Conservation (phyloP, 2,888 invertebrate species). For the Therioaphis trifolii region DNA sequence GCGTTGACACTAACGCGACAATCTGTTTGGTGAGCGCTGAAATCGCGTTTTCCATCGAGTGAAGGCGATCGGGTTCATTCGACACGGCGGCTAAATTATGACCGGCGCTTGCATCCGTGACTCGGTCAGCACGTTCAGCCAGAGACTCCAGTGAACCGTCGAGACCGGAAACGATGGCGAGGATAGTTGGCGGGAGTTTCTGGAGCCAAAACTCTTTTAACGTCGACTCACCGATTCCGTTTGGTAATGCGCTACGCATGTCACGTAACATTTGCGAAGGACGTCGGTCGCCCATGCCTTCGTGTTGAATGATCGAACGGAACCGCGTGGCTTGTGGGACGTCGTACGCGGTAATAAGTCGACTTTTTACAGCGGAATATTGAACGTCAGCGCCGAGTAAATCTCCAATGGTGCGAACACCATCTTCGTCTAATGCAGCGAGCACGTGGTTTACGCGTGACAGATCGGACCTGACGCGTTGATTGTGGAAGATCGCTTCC, state of each 20-base stretch:
- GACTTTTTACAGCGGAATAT: not conserved
- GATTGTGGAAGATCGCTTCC: not conserved
- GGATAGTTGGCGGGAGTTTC: not conserved
- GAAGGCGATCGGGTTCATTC: not conserved
- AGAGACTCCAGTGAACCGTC: not conserved
- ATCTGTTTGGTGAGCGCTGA: not conserved
- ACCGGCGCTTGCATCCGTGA: not conserved
- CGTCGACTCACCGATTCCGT: not conserved
- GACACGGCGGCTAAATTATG: not conserved
- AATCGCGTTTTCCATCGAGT: not conserved
- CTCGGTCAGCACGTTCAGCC: not conserved
- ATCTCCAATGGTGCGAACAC: not conserved
- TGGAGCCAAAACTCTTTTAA: slow-evolving; percentile 1
- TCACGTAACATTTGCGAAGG: not conserved
- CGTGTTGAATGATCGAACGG: not conserved
- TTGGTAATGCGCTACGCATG: not conserved
- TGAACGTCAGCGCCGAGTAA: not conserved
- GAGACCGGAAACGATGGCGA: not conserved
- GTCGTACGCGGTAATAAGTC: not conserved
- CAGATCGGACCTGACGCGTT: not conserved
- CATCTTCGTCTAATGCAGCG: not conserved
- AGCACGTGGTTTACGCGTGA: not conserved
- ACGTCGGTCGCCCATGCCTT: not conserved
- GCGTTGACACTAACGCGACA: not conserved
- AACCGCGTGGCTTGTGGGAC: not conserved